A percentile compares a stretch with the other conserved stretches of the same genome.
Conservation (phyloP, 2,797 vertebrate genomes). For the Manis crassicaudata region DNA sequence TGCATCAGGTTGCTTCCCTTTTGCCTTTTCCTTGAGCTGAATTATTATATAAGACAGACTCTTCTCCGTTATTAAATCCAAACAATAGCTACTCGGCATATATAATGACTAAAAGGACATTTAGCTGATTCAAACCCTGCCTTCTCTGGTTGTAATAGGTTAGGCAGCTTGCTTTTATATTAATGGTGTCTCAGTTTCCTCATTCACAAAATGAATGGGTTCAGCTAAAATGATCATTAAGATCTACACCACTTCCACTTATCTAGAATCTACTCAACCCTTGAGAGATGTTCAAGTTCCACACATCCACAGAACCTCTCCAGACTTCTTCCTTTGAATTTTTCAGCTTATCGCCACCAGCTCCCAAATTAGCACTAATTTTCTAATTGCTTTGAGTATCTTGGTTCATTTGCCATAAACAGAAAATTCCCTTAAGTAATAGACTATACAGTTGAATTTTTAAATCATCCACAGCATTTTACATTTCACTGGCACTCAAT, state of each 20-base stretch:
- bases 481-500: constrained; percentile 3
- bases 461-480: constrained; percentile 24
- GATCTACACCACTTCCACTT: background rate
- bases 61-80: constrained; percentile 43
- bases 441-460: constrained; percentile 41
- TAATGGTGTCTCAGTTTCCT: constrained; percentile 7
- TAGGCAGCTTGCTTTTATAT: constrained; percentile 43
- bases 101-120: background rate
- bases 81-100: background rate
- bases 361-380: constrained; percentile 48
- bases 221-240: constrained; percentile 40
- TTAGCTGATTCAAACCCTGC: background rate
- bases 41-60: constrained; percentile 13
- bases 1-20: background rate
- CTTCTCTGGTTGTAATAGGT: constrained; percentile 16
- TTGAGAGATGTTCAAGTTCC: constrained; percentile 13
- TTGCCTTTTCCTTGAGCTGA: background rate
- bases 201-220: constrained; percentile 37
- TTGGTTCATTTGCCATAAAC: constrained; percentile 25
- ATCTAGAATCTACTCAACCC: constrained; percentile 2
- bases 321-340: constrained; percentile 46
- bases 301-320: background rate
- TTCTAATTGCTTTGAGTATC: constrained; percentile 22
- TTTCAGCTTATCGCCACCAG: constrained; percentile 42
- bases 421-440: constrained; percentile 48